Evolutionary conservation across 1,140 invertebrate genomes (phyloP), one percentile per base, ranked within the genome.

Genomic region (Drosophila chauvacae): DNA sequence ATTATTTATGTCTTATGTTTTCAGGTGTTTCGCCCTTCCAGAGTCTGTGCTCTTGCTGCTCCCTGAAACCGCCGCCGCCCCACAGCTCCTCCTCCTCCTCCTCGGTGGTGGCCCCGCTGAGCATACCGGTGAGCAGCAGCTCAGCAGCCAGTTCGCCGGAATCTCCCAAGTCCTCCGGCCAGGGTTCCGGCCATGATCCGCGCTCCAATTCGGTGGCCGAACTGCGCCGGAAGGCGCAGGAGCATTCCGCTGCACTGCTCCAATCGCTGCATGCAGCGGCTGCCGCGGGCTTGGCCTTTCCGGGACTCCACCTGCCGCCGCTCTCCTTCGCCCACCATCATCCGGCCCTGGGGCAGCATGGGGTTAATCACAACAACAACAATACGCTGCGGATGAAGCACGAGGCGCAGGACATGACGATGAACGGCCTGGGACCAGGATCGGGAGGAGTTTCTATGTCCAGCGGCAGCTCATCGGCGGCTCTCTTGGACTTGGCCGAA

Each of bases 171-270:
- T 90, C 85, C 14, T 75, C 61, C 18, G 64, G 76, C 48, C 57
- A 75, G 20, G 47, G 58, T 7, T 93, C 93, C 9, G 66, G 74
- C 9, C 77, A 86, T n/a, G 94, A 95, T 92, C 94, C 95, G 70
- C 93, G 96, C 61, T 96, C 95, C n/a, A 96, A 95, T 65, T 97
- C 96, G 91, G 96, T 98, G 18, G 97, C 97, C 1, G 97, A 98
- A 84, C 93, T 98, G 10, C 94, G 97, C 14, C 94, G 97, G 28
- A 98, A 98, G 92, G 97, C 97, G 0, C 97, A 98, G 91, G 97
- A 98, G 90, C 97, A 98, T 92, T 97, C 97, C 2, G 97, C 97
- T 0, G 97, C 97, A 0, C 93, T 97, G 13, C 92, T 97, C 55
- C 96, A 96, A 83, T 96, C 95, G 20, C 93, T 97, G 28, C 96